Evolutionary conservation across 2,113 vertebrate genomes (phyloP), one percentile per base, ranked within the genome.

Genomic region (Dinomys branickii): DNA sequence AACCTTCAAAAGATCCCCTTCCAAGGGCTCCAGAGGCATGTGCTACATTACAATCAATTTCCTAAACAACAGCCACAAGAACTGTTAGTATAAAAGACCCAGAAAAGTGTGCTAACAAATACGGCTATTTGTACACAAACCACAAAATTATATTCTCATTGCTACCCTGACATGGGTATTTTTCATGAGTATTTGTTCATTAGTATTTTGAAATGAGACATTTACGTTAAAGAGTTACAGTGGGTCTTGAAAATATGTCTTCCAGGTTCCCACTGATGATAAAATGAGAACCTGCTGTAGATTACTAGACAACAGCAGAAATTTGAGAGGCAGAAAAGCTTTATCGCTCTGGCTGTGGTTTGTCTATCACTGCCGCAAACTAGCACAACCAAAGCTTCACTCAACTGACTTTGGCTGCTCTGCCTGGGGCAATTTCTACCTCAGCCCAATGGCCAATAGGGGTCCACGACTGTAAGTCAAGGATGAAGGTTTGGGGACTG

Each of bases 71-170:
- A 90, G 47, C 7, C 75, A 44, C n/a, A 67, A 10, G 10, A 69
- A 9, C 16, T 20, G 11, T 38, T 44, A 24, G 7, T 67, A 4
- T 20, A 41, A 1, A 69, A 3, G 14, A 73, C 30, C 24, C 28
- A 50, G 50, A 38, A 73, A 75, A 54, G 71, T 41, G 26, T 7
- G 1, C 13, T 20, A 50, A 58, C n/a, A 38, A 38, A 12, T 22
- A 2, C 2, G 12, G 28, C 22, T 24, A 47, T 22, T n/a, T n/a
- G 6, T 1, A 35, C 7, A 28, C 1, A 2, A 12, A 3, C 0
- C 0, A 14, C 7, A 20, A 44, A 58, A 63, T 35, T 28, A 5
- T 26, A 30, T 12, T 35, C 41, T 90, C 38, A 41, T 1, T 2
- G 56, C 28, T 47, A 73, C 26, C 17, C 3, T 75, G 13, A 33